Conservation (phyloP, 2,797 vertebrate genomes). For the Zenarchopterus dispar region DNA sequence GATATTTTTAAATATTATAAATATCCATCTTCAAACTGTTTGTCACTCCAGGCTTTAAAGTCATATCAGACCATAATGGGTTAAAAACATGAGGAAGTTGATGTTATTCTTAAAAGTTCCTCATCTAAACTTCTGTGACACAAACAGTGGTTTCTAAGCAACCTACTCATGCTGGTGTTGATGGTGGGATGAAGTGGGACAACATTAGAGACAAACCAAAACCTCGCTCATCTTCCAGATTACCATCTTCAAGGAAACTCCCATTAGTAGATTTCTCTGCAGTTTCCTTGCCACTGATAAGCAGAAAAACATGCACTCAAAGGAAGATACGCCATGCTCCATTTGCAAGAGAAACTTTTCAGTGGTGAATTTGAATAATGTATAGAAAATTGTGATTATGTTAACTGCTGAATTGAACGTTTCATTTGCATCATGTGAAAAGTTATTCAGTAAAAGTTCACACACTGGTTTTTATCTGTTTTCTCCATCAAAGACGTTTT, state of each 20-base stretch:
- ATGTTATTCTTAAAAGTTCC: constrained; percentile 21
- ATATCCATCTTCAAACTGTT: too few relatives aligned
- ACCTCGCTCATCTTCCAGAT: background rate
- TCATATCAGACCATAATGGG: constrained; percentile 3
- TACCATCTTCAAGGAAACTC: too few relatives aligned
- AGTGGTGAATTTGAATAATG: too few relatives aligned
- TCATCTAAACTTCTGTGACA: background rate
- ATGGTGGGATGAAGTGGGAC: background rate
- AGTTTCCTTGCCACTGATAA: too few relatives aligned
- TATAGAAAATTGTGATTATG: too few relatives aligned
- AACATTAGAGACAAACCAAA: background rate
- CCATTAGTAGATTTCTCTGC: too few relatives aligned
- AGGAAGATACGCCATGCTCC: too few relatives aligned
- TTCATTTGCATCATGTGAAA: background rate
- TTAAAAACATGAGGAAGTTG: constrained; percentile 28
- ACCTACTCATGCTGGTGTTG: constrained; percentile 1
- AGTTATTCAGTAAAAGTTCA: background rate
- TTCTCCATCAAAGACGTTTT: constrained; percentile 24
- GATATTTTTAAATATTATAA: too few relatives aligned
- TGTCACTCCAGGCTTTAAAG: too few relatives aligned
- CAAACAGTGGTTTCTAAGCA: constrained; percentile 33
- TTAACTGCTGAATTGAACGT: too few relatives aligned
- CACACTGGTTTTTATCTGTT: background rate
- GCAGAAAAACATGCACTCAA: too few relatives aligned
- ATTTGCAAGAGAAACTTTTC: too few relatives aligned